Evolutionary conservation across 2,888 invertebrate species (phyloP).

Genomic region (Cryptocephalus moraei): DNA sequence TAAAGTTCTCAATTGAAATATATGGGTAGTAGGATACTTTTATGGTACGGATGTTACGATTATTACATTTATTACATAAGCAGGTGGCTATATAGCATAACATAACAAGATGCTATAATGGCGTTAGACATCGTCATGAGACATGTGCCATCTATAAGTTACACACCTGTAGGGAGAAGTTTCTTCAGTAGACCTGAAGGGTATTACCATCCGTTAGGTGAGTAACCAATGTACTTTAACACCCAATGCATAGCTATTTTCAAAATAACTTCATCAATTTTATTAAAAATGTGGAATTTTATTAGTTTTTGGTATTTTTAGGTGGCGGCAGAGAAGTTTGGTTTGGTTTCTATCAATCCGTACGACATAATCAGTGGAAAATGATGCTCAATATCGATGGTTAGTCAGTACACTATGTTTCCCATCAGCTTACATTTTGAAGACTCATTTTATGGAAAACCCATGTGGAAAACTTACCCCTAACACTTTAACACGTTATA

Average conservation of each 20-base stretch:
- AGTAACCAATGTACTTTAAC: neutral
- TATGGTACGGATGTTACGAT: no score
- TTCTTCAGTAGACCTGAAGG: constrained; percentile 99
- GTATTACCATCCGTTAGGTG: constrained; percentile 83
- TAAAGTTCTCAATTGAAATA: no score
- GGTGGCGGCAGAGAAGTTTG: constrained; percentile 97
- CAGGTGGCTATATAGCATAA: no score
- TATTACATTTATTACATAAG: no score
- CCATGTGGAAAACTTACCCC: no score
- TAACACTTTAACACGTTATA: no score
- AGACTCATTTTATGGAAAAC: no score
- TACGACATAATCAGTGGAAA: constrained; percentile 99
- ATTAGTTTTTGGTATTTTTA: constrained; percentile 6
- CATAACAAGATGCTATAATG: constrained; percentile 93
- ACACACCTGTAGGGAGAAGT: constrained; percentile 97
- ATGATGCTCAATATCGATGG: constrained; percentile 99
- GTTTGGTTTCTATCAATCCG: constrained; percentile 99
- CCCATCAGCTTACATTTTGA: no score
- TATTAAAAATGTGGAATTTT: no score
- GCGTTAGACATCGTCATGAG: constrained; percentile 99
- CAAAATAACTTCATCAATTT: no score
- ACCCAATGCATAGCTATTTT: no score
- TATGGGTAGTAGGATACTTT: no score
- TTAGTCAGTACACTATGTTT: constrained; percentile 31
- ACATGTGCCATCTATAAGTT: constrained; percentile 98